Evolutionary conservation across 2,888 invertebrate genomes (phyloP), one percentile per base, ranked within the genome.

Genomic region (Smittia aterrima): DNA sequence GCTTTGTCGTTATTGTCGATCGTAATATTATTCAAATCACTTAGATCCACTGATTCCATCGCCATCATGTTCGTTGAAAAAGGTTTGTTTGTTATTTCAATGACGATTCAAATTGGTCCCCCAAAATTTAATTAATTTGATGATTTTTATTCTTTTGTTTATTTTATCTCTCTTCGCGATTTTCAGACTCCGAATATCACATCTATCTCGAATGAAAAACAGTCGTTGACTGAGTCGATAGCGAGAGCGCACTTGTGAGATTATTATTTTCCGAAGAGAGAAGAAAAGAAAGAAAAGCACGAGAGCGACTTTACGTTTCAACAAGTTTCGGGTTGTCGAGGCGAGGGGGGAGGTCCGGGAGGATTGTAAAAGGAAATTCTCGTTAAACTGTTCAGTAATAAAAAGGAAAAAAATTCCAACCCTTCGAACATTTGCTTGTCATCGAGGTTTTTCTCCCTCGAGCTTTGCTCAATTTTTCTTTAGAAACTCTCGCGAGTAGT

Each of bases 1-100:
- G 38, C 58, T 16, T 40, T 38, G 11, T 41, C 58, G 68, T n/a
- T 62, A 13, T 62, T 54, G n/a, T 62, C 47, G 7, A 66, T 68
- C 16, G 62, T 70, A 27, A 62, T 53, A 71, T 74, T 73, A 62
- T 66, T 72, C 62, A 66, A 68, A 66, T 76, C 75, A 58, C 75
- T 74, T 72, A 76, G 76, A 67, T 76, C 76, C 53, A 76, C 75
- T 20, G 76, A 67, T 54, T 83, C 79, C 82, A 83, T 82, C 81
- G 82, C 82, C 78, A 77, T 78, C 76, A 76, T 78, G 38, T 74
- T 75, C 18, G 16, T 62, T 62, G 20, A 20, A 62, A 22, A 16
- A 62, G 13, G 1, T 24, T 62, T 20, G 4, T 1, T 62, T 62
- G 11, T 4, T 20, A 22, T 24, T 22, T 9, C 16, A 16, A 62